phyloP scores from a whole-genome alignment of 1,140 invertebrate genomes.

The Megathymus violae region DNA sequence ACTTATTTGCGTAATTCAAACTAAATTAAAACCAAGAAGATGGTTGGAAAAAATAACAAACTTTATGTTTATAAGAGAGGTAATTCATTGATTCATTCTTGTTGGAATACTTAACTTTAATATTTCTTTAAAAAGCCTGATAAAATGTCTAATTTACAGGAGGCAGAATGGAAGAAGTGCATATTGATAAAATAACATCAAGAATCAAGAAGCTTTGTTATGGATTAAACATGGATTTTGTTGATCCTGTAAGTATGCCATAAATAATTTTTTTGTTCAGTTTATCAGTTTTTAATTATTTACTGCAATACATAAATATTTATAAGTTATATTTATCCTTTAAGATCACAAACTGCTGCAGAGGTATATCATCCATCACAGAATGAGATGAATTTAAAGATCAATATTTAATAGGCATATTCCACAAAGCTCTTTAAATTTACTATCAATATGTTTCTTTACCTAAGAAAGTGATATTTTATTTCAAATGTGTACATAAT shows the following conservation, averaged over 20 bases:
- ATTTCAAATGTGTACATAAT: too few species aligned
- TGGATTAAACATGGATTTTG: constrained; percentile 97
- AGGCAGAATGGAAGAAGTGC: constrained; percentile 95
- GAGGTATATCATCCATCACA: too few species aligned
- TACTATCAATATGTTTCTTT: too few species aligned
- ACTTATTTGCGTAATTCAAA: background rate
- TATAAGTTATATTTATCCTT: too few species aligned
- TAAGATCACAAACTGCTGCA: too few species aligned
- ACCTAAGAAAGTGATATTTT: too few species aligned
- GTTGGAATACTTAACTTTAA: background rate
- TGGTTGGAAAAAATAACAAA: constrained; percentile 69
- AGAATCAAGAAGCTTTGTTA: constrained; percentile 98
- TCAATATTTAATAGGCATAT: too few species aligned
- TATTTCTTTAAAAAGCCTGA: background rate
- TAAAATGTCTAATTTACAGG: constrained; percentile 84
- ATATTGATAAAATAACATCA: constrained; percentile 99
- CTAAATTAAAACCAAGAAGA: constrained; percentile 29
- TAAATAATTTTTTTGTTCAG: constrained; percentile 21
- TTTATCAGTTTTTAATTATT: background rate
- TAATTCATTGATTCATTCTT: constrained; percentile 36
- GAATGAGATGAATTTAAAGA: too few species aligned
- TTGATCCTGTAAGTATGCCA: constrained; percentile 92
- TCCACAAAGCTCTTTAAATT: too few species aligned
- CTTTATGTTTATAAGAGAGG: constrained; percentile 68
- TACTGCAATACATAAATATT: background rate